Evolutionary conservation across 2,888 invertebrate genomes (phyloP), one percentile per base, ranked within the genome.

Genomic region (Clanis bilineata): DNA sequence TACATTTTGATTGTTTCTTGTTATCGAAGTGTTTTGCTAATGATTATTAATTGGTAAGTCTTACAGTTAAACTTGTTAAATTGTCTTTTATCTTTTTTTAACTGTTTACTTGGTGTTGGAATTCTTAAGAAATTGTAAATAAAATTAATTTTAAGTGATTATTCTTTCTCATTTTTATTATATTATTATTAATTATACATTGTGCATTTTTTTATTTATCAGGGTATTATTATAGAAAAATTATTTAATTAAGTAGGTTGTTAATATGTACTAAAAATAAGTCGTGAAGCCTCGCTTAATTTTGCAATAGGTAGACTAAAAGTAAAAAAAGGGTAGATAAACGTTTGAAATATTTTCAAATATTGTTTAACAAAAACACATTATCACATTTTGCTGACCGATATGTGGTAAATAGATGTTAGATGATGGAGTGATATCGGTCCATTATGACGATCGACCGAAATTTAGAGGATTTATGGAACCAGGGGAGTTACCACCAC

Each of bases 1-100:
- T 51, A 51, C 18, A 56, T 62, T 45, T 57, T 32, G 45, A 58
- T 67, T 62, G 56, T 61, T 58, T 66, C 64, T 71, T 69, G 67
- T 67, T 0, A 63, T 56, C 63, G 67, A 58, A 62, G 64, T 66
- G 61, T 63, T 59, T 61, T 59, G 12, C 23, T 45, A 21, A 44
- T 55, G 32, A n/a, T n/a, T n/a, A n/a, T n/a, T 15, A 60, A 59
- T 61, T 60, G 41, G 39, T 47, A 45, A 45, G 32, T 32, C 41
- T 21, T n/a, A 47, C 51, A 51, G 18, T 15, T 51, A 15, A 15
- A 51, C 10, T 51, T 51, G 51, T 32, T 51, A 32, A 51, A 51
- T 32, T 51, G 23, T 47, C 10, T 36, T 58, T 51, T 39, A 25
- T 51, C 38, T 38, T 58, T 51, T 28, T 21, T 28, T 36, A 25